Evolutionary conservation across 2,113 vertebrate species (phyloP), one percentile per base, ranked within the genome.

Genomic region (Cygnus buccinator): DNA sequence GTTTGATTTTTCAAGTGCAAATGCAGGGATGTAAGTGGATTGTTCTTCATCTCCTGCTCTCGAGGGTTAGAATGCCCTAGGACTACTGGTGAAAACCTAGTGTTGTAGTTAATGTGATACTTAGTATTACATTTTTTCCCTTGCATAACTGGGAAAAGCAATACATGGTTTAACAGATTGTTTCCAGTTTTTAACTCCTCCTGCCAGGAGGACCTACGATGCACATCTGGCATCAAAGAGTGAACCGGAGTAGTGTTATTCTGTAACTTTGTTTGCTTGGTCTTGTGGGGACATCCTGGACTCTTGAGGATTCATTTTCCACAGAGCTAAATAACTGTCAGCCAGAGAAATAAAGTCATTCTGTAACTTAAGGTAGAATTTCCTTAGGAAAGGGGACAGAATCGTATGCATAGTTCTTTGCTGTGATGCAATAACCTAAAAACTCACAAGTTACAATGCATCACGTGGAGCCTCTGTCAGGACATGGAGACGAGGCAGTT

Each of bases 391-490:
- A 61, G 6, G 14, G 2, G n/a, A 1, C 48, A 71, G 12, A 37
- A 46, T 9, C 10, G 1, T 58, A 18, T 52, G 23, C 3, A 2
- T 39, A n/a, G 19, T 44, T 73, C 31, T 67, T 72, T 15, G 18
- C 57, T 23, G 22, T 67, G 37, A 3, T 59, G 21, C 10, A 15
- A 0, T 76, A 55, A 67, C 8, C 7, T 39, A 22, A 41, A 88
- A 80, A 58, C n/a, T 71, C 0, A 0, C 66, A 52, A 71, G 35
- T 66, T 35, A 15, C 10, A 71, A 2, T n/a, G 23, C 15, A 10
- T 14, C 63, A 8, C 35, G 26, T 73, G 17, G 35, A 73, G 41
- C 50, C 71, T 11, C 18, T 79, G 29, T 74, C 4, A 18, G 29
- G 84, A 73, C 80, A 50, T 13, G 16, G 31, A 62, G 23, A 4